These are phyloP conservation scores for Oreochromis tanganicae DNA, from an alignment of 2,113 vertebrate species.

Conservation along the genomic window DNA sequence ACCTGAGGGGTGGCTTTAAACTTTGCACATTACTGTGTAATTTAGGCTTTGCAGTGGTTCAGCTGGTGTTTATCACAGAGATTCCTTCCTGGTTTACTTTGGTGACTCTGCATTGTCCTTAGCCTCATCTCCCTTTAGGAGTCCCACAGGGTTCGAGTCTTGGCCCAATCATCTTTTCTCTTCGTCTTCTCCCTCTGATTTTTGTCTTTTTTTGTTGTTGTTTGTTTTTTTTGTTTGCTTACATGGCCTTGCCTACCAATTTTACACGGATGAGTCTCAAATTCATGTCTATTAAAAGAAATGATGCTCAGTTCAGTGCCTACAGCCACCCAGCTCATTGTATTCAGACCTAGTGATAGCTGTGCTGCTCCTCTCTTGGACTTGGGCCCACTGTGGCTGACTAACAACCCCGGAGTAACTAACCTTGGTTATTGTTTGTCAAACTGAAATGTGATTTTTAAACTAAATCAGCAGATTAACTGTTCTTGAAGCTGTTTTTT, in stretches of 20 bases:
- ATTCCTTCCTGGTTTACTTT: not conserved
- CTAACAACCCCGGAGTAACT: not conserved
- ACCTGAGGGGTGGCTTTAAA: not conserved
- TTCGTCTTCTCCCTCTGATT: not conserved
- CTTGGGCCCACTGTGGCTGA: not conserved
- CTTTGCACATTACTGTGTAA: not conserved
- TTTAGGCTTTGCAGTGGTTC: not conserved
- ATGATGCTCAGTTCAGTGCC: too few species aligned
- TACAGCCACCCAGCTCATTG: too few species aligned
- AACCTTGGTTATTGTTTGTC: not conserved
- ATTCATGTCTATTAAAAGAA: too few species aligned
- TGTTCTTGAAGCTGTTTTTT: not conserved
- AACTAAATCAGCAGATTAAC: not conserved
- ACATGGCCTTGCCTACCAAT: too few species aligned
- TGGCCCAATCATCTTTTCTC: not conserved
- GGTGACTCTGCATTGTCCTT: not conserved
- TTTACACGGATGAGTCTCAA: too few species aligned
- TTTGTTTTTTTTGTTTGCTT: too few species aligned
- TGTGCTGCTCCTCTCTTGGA: not conserved
- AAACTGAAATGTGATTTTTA: not conserved
- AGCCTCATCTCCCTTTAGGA: not conserved
- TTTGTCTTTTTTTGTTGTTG: too few species aligned
- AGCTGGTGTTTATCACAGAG: not conserved
- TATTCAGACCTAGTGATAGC: not conserved
- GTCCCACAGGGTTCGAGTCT: not conserved